These are phyloP conservation scores for Anableps anableps DNA, from an alignment of 2,797 vertebrate genomes.

Conservation along the genomic window DNA sequence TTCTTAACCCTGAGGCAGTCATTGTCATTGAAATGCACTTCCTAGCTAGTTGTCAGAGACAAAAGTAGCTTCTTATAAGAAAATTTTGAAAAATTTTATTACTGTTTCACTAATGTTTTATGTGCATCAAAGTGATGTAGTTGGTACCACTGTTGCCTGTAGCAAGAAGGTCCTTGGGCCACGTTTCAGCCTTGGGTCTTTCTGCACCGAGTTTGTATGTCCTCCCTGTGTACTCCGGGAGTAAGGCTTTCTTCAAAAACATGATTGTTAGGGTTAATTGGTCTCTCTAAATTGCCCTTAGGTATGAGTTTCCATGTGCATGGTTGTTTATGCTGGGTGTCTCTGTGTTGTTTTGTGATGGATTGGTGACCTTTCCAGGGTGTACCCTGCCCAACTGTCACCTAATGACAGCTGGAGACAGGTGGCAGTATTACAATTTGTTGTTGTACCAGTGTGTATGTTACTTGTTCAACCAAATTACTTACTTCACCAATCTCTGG, in stretches of 20 bases:
- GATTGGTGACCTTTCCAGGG: too few relatives aligned
- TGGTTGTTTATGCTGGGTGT: neutral
- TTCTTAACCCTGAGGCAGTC: neutral
- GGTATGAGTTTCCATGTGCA: neutral
- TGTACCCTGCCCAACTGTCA: neutral
- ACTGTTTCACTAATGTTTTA: neutral
- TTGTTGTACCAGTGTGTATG: neutral
- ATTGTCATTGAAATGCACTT: neutral
- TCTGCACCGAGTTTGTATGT: neutral
- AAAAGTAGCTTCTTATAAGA: neutral
- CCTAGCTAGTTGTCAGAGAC: neutral
- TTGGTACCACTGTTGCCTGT: neutral
- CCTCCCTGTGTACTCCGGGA: neutral
- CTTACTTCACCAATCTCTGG: conserved; percentile 68
- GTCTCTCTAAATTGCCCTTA: neutral
- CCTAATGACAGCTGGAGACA: neutral
- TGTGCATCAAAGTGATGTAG: too few relatives aligned
- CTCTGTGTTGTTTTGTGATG: neutral
- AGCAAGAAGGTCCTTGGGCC: neutral
- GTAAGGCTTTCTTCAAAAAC: neutral
- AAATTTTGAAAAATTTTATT: neutral
- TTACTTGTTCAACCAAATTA: conserved; percentile 7
- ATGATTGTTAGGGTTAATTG: neutral
- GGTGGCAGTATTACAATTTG: neutral
- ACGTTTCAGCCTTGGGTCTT: neutral